Evolutionary conservation across 2,888 invertebrate species (phyloP).

Genomic region (Diabrotica balteata): DNA sequence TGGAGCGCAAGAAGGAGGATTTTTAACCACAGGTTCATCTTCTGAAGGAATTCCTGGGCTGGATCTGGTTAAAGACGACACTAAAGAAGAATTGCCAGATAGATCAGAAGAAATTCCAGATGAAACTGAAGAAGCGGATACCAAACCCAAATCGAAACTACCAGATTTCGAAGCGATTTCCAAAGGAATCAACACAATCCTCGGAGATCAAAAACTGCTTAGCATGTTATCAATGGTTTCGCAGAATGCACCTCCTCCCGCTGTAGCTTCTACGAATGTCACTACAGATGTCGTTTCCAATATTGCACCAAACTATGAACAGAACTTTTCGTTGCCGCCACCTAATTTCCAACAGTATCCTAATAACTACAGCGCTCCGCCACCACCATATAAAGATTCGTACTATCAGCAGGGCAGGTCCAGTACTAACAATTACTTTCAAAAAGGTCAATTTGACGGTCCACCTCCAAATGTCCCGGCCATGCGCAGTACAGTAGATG

Average conservation of each 20-base stretch:
- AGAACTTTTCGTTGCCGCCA: constrained; percentile 30
- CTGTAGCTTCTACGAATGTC: constrained; percentile 20
- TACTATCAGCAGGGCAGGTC: constrained; percentile 44
- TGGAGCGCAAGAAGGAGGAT: constrained; percentile 35
- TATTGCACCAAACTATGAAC: constrained; percentile 19
- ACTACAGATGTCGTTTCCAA: constrained; percentile 46
- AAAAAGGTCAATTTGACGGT: constrained; percentile 22
- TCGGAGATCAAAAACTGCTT: constrained; percentile 70
- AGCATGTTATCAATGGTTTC: constrained; percentile 65
- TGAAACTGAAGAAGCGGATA: constrained; percentile 29
- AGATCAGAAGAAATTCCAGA: constrained; percentile 41
- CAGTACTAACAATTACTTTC: constrained; percentile 37
- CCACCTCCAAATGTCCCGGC: constrained; percentile 12
- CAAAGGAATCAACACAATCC: constrained; percentile 68
- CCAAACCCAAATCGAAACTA: constrained; percentile 44
- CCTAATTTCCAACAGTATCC: constrained; percentile 26
- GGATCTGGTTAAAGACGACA: constrained; percentile 68
- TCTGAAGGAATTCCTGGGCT: constrained; percentile 75
- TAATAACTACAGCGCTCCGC: constrained; percentile 21
- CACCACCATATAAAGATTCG: constrained; percentile 8
- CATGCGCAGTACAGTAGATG: neutral
- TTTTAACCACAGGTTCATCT: constrained; percentile 40
- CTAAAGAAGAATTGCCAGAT: constrained; percentile 40
- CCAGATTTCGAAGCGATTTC: constrained; percentile 68
- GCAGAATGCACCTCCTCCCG: constrained; percentile 49